Conservation (phyloP, 1,140 invertebrate genomes). For the Protaetia brevitarsis region DNA sequence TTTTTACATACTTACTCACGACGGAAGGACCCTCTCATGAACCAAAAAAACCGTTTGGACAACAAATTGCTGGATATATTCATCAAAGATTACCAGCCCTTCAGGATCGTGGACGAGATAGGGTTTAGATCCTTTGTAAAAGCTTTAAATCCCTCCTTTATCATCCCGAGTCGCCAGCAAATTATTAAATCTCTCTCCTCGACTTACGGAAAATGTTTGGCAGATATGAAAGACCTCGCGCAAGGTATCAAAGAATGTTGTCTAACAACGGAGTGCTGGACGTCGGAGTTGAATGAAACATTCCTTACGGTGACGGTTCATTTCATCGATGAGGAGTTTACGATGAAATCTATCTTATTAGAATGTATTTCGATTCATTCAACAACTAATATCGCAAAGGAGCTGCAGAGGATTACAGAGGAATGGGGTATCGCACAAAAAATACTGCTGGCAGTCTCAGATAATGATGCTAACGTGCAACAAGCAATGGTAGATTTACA, state of each 20-base stretch:
- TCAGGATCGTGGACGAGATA: conserved; percentile 10
- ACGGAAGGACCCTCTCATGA: not conserved
- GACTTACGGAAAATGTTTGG: conserved; percentile 25
- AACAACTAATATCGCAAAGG: conserved; percentile 25
- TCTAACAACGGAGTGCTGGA: conserved; percentile 20
- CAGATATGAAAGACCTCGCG: not conserved
- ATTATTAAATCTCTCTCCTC: not conserved
- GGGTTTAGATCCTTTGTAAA: conserved; percentile 22
- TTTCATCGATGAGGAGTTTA: conserved; percentile 24
- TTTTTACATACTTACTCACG: not conserved
- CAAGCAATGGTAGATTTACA: conserved; percentile 29
- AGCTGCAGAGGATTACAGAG: conserved; percentile 24
- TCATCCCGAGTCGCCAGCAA: not conserved
- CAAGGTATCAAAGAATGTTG: not conserved
- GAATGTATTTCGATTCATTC: conserved; percentile 21
- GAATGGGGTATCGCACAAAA: conserved; percentile 32
- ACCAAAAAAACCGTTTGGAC: not conserved
- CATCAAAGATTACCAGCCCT: conserved; percentile 15
- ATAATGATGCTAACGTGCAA: conserved; percentile 37
- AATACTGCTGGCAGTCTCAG: conserved; percentile 30
- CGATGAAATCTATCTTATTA: conserved; percentile 4
- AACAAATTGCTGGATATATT: conserved; percentile 25
- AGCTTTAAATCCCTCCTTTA: conserved; percentile 19
- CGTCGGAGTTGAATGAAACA: conserved; percentile 15
- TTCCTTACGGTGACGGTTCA: conserved; percentile 25